Percentiles rank a stretch among this genome's conserved stretches.
Conservation (phyloP, 2,888 invertebrate genomes). For the Ochropleura plecta region DNA sequence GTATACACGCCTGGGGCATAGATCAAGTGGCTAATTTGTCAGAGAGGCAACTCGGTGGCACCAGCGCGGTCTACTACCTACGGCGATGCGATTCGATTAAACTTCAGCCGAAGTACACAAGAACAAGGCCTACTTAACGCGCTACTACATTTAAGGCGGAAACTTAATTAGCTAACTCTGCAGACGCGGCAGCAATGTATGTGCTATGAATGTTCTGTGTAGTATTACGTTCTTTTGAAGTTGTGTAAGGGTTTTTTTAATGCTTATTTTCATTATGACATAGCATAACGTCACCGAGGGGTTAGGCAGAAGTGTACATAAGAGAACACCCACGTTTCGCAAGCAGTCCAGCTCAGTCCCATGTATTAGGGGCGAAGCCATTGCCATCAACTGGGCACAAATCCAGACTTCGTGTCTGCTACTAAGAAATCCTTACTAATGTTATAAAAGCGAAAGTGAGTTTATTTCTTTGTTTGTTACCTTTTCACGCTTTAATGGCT, state of each 20-base stretch:
- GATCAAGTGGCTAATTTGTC: constrained; percentile 89
- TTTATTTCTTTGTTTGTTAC: no score
- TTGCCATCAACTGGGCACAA: no score
- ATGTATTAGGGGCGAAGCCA: no score
- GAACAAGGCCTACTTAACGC: constrained; percentile 84
- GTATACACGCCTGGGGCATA: constrained; percentile 79
- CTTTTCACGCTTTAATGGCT: no score
- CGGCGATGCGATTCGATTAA: constrained; percentile 89
- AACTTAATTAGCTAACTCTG: constrained; percentile 87
- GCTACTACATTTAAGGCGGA: constrained; percentile 82
- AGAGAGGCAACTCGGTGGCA: constrained; percentile 80
- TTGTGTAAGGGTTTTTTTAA: not conserved
- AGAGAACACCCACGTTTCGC: no score
- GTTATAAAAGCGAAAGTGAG: no score
- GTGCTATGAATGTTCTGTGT: constrained; percentile 60
- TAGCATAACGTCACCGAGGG: no score
- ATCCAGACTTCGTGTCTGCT: no score
- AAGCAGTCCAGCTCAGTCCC: no score
- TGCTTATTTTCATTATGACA: not conserved
- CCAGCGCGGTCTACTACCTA: constrained; percentile 73
- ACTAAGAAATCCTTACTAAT: no score
- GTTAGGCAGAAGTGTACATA: no score
- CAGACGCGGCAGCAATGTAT: constrained; percentile 66
- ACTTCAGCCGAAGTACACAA: constrained; percentile 83
- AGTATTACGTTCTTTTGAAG: constrained; percentile 43